These are phyloP conservation scores for Corella eumyota DNA, from an alignment of 23 tunicate species.

Conservation along the genomic window DNA sequence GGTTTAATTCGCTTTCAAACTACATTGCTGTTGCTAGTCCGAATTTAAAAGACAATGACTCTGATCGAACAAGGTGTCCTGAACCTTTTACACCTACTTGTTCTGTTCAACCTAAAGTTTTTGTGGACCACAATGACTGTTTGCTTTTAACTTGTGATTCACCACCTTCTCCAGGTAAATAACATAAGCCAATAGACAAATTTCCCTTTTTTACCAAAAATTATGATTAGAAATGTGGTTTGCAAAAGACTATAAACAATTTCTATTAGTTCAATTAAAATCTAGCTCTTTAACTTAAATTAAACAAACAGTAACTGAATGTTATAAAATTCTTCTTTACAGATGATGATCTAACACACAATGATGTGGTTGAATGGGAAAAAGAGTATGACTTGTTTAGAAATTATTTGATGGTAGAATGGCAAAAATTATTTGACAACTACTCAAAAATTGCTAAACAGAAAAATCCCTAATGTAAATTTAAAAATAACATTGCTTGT, in stretches of 20 bases:
- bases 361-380: constrained; percentile 29
- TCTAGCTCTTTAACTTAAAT: too few relatives aligned
- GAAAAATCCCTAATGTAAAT: neutral
- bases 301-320: too few relatives aligned
- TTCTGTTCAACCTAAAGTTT: constrained; percentile 1
- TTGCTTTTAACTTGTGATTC: constrained; percentile 32
- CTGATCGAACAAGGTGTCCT: constrained; percentile 33
- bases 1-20: constrained; percentile 17
- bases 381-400: constrained; percentile 24
- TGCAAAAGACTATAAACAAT: too few relatives aligned
- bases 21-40: constrained; percentile 9
- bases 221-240: too few relatives aligned
- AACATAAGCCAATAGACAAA: too few relatives aligned
- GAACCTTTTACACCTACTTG: constrained; percentile 25
- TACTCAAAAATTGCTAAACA: constrained; percentile 18
- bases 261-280: too few relatives aligned
- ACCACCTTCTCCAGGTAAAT: too few relatives aligned
- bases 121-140: constrained; percentile 52
- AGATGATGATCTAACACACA: constrained; percentile 15
- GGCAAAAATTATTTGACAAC: constrained; percentile 28
- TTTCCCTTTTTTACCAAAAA: too few relatives aligned
- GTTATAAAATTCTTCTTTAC: neutral
- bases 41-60: constrained; percentile 7
- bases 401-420: constrained; percentile 36
- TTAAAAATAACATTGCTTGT: too few relatives aligned